Base-by-base conservation (phyloP, 2,113 vertebrate species). In the Pelecanus crispus region DNA sequence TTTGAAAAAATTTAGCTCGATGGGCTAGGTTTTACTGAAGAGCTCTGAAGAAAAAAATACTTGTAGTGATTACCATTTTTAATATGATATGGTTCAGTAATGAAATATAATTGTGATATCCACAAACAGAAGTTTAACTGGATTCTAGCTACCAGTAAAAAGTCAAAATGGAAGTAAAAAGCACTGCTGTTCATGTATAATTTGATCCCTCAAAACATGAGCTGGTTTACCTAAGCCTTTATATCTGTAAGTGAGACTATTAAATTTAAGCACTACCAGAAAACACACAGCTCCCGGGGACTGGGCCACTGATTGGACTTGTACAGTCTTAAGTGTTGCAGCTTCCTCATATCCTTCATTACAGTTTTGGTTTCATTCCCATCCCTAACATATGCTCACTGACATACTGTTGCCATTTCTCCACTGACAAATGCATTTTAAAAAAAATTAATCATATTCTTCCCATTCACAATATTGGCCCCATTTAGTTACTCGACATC, bases 321-420 rank as follows among this genome's bases (percentile, higher is more conserved):
- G 38, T 2, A 50, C 50, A 53, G 28, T 11, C 73, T 21, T 1
- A 26, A 61, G 72, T 25, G 52, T 4, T 55, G 50, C 81, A 88
- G 95, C 65, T 81, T 59, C 66, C 91, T 90, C 87, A 45, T 36
- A 78, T 61, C 78, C 83, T 72, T 29, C 91, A 32, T 20, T 13
- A 75, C 18, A 52, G 1, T 74, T 86, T 80, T 92, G 93, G 79
- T 90, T 88, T 20, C 90, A 40, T 82, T 93, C 94, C 93, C 95
- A 80, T 56, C 71, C 79, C 93, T 45, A 81, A 82, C 92, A 93
- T 89, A 93, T 80, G 93, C 55, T 96, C 93, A 82, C 31, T 94
- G 92, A 73, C 74, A 82, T 62, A 45, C 63, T 81, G 67, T 9
- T 94, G 80, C 88, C 81, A 92, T 50, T 93, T 82, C 84, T 82